A percentile compares a stretch with the other conserved stretches of the same genome.
Evolutionary conservation across 2,113 vertebrate species (phyloP).

Genomic region (Rhynchomys soricoides): DNA sequence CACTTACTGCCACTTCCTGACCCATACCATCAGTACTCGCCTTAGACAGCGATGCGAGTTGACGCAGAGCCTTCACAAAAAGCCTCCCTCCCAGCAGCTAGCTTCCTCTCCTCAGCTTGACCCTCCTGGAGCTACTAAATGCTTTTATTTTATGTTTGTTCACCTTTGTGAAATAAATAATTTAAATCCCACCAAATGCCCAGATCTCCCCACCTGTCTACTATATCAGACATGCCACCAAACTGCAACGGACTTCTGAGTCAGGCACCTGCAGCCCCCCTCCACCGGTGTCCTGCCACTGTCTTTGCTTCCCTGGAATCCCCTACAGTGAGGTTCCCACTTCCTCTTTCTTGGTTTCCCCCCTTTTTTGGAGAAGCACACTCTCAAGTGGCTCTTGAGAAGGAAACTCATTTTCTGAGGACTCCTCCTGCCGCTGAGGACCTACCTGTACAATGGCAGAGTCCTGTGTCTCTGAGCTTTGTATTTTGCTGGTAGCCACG

Average conservation of each 20-base stretch:
- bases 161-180: not conserved
- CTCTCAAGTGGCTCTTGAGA: not conserved
- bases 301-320: not conserved
- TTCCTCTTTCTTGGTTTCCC: conserved; percentile 2
- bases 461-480: not conserved
- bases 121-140: too few species aligned
- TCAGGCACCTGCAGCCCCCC: accelerated
- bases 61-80: not conserved
- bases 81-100: not conserved
- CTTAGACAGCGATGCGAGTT: too few species aligned
- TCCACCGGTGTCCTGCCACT: not conserved
- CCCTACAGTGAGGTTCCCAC: not conserved
- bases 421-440: too few species aligned
- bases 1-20: not conserved
- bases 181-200: not conserved
- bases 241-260: too few species aligned
- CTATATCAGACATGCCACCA: too few species aligned
- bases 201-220: accelerated
- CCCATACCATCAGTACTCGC: not conserved
- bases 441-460: too few species aligned
- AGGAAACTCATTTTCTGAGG: not conserved
- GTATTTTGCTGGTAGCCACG: not conserved
- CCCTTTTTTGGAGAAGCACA: too few species aligned
- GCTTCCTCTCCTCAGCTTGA: not conserved
- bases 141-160: not conserved